Evolutionary conservation across 2,113 vertebrate species (phyloP).

Genomic region (Nanorana parkeri): DNA sequence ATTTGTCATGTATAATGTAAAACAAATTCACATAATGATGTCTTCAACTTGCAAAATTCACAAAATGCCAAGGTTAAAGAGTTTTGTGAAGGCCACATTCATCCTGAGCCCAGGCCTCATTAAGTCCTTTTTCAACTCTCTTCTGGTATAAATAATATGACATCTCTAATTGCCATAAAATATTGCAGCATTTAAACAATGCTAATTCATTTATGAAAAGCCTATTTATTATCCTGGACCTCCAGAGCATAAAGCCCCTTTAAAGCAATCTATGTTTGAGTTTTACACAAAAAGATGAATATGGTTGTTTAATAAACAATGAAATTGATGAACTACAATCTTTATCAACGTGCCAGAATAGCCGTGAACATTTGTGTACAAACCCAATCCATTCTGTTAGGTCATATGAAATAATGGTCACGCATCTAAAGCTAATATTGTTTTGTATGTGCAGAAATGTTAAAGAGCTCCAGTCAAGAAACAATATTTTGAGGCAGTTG

Average conservation of each 20-base stretch:
- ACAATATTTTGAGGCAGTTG: not conserved
- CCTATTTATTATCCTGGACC: not conserved
- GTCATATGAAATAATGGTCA: too few species aligned
- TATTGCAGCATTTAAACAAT: slow-evolving; percentile 37
- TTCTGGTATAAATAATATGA: slow-evolving; percentile 46
- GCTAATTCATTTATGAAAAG: slow-evolving; percentile 28
- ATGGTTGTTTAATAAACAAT: too few species aligned
- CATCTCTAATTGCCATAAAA: slow-evolving; percentile 33
- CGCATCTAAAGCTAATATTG: too few species aligned
- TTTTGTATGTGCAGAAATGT: not conserved
- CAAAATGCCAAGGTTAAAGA: slow-evolving; percentile 7
- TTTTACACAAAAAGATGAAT: too few species aligned
- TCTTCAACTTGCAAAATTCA: not conserved
- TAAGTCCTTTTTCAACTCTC: not conserved
- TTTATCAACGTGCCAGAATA: too few species aligned
- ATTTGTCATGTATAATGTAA: not conserved
- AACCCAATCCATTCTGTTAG: too few species aligned
- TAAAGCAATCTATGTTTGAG: not conserved
- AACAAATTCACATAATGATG: slow-evolving; percentile 3
- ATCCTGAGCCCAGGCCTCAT: slow-evolving; percentile 2
- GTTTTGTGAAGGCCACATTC: slow-evolving; percentile 1
- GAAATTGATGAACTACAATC: too few species aligned
- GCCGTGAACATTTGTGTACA: too few species aligned
- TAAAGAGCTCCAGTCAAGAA: not conserved
- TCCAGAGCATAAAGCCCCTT: not conserved